Conservation (phyloP, 2,888 invertebrate genomes). For the Sphecodes monilicornis region DNA sequence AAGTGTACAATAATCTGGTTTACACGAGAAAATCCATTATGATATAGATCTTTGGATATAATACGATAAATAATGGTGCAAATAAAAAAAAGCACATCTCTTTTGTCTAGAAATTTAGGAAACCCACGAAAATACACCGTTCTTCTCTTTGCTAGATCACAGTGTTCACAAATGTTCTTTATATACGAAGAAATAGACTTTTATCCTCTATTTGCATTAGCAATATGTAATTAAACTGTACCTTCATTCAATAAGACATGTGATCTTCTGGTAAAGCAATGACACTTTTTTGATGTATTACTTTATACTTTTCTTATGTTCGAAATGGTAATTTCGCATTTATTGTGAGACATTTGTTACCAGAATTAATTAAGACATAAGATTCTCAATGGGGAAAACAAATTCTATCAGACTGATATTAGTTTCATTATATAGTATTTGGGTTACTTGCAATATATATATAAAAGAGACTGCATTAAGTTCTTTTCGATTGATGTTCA, state of each 20-base stretch:
- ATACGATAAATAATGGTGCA: constrained; percentile 28
- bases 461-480: constrained; percentile 57
- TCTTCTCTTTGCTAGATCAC: constrained; percentile 42
- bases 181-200: constrained; percentile 30
- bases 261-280: constrained; percentile 38
- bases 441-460: constrained; percentile 50
- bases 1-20: constrained; percentile 46
- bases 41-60: constrained; percentile 44
- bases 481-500: constrained; percentile 54
- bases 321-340: constrained; percentile 59
- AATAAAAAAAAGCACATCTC: constrained; percentile 43
- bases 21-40: constrained; percentile 31
- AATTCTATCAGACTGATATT: constrained; percentile 71
- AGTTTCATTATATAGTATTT: constrained; percentile 51
- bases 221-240: constrained; percentile 13
- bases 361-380: constrained; percentile 54
- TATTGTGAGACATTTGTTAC: constrained; percentile 57
- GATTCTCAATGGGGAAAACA: constrained; percentile 50
- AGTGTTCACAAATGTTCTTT: constrained; percentile 54
- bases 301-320: constrained; percentile 31
- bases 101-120: constrained; percentile 30
- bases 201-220: constrained; percentile 30
- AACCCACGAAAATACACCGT: constrained; percentile 15
- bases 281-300: constrained; percentile 36
- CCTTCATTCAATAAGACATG: constrained; percentile 15